Evolutionary conservation across 2,888 invertebrate genomes (phyloP), one percentile per base, ranked within the genome.

Genomic region (Nomada lathburiana): DNA sequence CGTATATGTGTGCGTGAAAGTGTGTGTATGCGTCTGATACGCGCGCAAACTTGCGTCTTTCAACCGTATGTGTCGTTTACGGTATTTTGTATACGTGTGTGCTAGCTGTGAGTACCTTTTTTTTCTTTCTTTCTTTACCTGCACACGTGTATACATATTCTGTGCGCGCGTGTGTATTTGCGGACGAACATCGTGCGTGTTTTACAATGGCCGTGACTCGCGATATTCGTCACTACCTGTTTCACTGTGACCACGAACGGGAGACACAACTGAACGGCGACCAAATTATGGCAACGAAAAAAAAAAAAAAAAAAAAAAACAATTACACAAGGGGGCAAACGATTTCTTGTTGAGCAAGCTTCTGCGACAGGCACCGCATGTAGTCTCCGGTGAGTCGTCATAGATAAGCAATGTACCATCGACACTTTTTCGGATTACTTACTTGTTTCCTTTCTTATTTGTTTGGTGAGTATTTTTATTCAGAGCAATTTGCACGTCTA

Each of bases 241-340:
- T 74, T 73, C 26, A 65, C 69, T 20, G 72, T 42, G 42, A 59
- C 62, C 83, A 75, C 74, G 76, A 74, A 73, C 74, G 76, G 77
- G 69, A 81, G 69, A 88, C 80, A 73, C 76, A 36, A 62, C 75
- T 69, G 79, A 70, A 77, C 67, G 70, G 73, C 29, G 69, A 60
- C 68, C 80, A 76, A 78, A 71, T 83, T 87, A 88, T 83, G 85
- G 76, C 87, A 88, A 83, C 87, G 71, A 76, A 80, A 79, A 84
- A 85, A 80, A 81, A 80, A 81, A 88, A 83, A 80, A 80, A 63
- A 80, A 78, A 73, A 83, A 77, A 20, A 57, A 23, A n/a, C n/a
- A 53, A 5, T 18, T 20, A 20, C 7, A 36, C 0, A 36, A 36
- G 36, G 36, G 36, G 36, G 36, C 36, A 36, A 36, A 36, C 36